A percentile compares a stretch with the other conserved stretches of the same genome.
phyloP scores from a whole-genome alignment of 2,888 invertebrate genomes.

The Nomada ferruginata region DNA sequence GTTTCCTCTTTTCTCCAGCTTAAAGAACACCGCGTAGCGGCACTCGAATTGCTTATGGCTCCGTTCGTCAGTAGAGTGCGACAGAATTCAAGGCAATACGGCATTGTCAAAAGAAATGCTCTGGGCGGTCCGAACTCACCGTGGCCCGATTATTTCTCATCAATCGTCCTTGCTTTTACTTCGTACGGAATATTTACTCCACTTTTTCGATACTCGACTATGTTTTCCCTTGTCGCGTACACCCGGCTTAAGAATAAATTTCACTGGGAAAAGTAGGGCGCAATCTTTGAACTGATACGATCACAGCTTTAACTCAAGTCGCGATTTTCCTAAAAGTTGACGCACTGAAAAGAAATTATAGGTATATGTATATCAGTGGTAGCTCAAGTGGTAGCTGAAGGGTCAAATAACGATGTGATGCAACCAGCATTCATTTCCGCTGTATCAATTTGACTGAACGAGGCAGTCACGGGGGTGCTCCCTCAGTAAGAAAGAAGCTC shows the following conservation, averaged over 20 bases:
- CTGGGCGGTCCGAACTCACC: slow-evolving; percentile 33
- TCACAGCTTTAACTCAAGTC: neutral
- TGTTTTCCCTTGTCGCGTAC: neutral
- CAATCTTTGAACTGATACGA: neutral
- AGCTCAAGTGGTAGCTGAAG: neutral
- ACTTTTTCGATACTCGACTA: slow-evolving; percentile 1
- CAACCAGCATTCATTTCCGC: slow-evolving; percentile 22
- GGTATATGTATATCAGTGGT: too few species aligned
- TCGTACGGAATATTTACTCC: slow-evolving; percentile 24
- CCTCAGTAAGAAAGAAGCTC: neutral
- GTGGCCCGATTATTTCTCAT: slow-evolving; percentile 19
- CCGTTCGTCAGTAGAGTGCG: slow-evolving; percentile 59
- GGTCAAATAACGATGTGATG: slow-evolving; percentile 5
- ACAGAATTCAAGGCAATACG: slow-evolving; percentile 33
- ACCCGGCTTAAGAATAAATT: neutral
- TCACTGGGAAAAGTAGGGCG: slow-evolving; percentile 28
- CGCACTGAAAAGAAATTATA: neutral
- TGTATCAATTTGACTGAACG: neutral
- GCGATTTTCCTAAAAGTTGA: neutral
- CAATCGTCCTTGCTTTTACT: slow-evolving; percentile 30
- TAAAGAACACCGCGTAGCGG: slow-evolving; percentile 21
- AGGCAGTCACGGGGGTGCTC: neutral
- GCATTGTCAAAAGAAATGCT: slow-evolving; percentile 44
- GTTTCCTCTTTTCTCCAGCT: slow-evolving; percentile 51
- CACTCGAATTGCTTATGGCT: slow-evolving; percentile 50